These are phyloP conservation scores for Calyptomena viridis DNA, from an alignment of 2,113 vertebrate genomes.

Conservation along the genomic window DNA sequence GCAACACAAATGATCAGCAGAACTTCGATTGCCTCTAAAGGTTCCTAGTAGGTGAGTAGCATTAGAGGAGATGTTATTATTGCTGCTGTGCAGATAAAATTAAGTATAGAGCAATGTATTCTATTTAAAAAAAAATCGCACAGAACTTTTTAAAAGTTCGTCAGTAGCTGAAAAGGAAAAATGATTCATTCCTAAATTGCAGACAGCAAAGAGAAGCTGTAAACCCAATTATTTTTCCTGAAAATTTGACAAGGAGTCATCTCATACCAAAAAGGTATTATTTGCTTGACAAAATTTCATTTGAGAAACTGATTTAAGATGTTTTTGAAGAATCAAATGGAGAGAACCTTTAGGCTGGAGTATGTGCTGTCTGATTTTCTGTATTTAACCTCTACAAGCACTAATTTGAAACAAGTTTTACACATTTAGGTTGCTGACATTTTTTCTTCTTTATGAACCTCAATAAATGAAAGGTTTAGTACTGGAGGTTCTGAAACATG, in stretches of 20 bases:
- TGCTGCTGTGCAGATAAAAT: not conserved
- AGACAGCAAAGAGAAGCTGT: not conserved
- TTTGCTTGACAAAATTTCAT: not conserved
- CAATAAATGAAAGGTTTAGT: not conserved
- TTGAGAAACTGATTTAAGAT: not conserved
- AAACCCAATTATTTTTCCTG: not conserved
- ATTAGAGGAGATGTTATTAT: not conserved
- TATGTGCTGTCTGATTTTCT: not conserved
- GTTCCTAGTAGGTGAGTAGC: not conserved
- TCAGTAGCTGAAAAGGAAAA: not conserved
- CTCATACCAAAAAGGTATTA: not conserved
- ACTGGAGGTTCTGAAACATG: not conserved
- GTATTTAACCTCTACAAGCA: not conserved
- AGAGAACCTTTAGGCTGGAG: not conserved
- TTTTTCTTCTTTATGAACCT: not conserved
- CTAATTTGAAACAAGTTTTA: not conserved
- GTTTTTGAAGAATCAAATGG: not conserved
- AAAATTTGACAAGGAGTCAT: not conserved
- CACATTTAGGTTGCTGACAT: not conserved
- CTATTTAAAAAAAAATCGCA: not conserved
- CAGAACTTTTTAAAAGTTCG: not conserved
- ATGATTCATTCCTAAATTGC: not conserved
- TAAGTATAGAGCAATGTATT: not conserved
- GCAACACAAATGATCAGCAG: accelerated
- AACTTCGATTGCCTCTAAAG: not conserved